Evolutionary conservation across 2,113 vertebrate species (phyloP).

Genomic region (Ranitomeya variabilis): DNA sequence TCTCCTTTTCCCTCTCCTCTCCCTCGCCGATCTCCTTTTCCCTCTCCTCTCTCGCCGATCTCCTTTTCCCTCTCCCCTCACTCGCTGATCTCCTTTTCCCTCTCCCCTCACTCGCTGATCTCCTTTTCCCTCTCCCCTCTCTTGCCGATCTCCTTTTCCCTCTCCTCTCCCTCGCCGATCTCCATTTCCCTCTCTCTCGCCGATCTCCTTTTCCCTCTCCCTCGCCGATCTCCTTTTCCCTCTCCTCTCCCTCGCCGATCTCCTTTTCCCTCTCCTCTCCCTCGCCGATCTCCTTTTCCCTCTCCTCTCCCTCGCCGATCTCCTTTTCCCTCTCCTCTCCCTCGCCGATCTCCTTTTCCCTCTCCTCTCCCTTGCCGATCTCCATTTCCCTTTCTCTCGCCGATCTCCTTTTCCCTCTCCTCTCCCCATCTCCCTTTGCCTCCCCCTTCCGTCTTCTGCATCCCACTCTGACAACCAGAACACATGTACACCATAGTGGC

Average conservation of each 20-base stretch:
- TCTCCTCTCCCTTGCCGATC: too few relatives aligned
- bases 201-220: too few relatives aligned
- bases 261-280: neutral
- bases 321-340: neutral
- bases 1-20: neutral
- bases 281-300: neutral
- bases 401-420: neutral
- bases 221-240: too few relatives aligned
- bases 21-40: neutral
- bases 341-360: too few relatives aligned
- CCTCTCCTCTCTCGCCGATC: neutral
- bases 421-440: neutral
- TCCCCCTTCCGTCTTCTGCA: neutral
- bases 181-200: neutral
- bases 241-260: too few relatives aligned
- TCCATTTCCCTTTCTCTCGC: neutral
- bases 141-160: neutral
- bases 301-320: neutral
- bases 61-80: neutral
- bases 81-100: neutral
- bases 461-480: neutral
- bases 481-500: neutral
- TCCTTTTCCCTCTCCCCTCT: too few relatives aligned
- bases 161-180: conserved; percentile 40
- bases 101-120: neutral